Percentiles rank a stretch among this genome's conserved stretches.
Evolutionary conservation across 2,797 vertebrate genomes (phyloP).

Genomic region (Melanotaenia parkinsoni): DNA sequence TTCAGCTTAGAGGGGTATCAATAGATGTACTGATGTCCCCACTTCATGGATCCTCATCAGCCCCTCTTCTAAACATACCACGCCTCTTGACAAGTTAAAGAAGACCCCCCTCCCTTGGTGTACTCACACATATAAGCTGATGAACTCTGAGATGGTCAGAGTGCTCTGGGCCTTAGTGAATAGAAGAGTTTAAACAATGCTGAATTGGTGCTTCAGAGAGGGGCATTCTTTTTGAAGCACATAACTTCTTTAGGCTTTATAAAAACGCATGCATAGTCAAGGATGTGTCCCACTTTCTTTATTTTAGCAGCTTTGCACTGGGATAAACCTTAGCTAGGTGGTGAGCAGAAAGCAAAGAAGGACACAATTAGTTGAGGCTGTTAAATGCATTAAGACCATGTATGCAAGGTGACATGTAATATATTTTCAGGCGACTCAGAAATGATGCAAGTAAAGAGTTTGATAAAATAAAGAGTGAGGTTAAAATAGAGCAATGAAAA

Average conservation of each 20-base stretch:
- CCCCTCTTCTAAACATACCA: slow-evolving; percentile 60
- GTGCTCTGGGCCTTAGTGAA: slow-evolving; percentile 47
- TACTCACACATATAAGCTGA: slow-evolving; percentile 54
- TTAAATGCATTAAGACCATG: slow-evolving; percentile 13
- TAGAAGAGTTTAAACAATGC: slow-evolving; percentile 48
- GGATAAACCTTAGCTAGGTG: slow-evolving; percentile 32
- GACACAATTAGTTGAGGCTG: slow-evolving; percentile 20
- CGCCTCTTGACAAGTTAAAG: slow-evolving; percentile 46
- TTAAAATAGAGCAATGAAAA: slow-evolving; percentile 1
- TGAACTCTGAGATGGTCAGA: slow-evolving; percentile 56
- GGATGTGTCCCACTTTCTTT: slow-evolving; percentile 28
- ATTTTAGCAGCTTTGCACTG: slow-evolving; percentile 36
- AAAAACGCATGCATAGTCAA: slow-evolving; percentile 58
- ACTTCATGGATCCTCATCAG: slow-evolving; percentile 54
- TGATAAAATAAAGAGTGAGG: not conserved
- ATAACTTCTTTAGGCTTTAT: slow-evolving; percentile 40
- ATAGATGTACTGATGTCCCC: slow-evolving; percentile 52
- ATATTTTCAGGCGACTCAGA: not conserved
- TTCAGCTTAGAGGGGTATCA: slow-evolving; percentile 48
- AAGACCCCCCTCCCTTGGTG: slow-evolving; percentile 11
- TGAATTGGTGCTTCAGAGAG: slow-evolving; percentile 61
- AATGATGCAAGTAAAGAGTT: not conserved
- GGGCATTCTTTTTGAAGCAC: slow-evolving; percentile 54
- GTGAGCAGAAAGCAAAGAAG: slow-evolving; percentile 13
- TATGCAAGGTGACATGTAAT: not conserved